phyloP scores from a whole-genome alignment of 1,140 invertebrate species.

The Akabosia matsudoensis region DNA sequence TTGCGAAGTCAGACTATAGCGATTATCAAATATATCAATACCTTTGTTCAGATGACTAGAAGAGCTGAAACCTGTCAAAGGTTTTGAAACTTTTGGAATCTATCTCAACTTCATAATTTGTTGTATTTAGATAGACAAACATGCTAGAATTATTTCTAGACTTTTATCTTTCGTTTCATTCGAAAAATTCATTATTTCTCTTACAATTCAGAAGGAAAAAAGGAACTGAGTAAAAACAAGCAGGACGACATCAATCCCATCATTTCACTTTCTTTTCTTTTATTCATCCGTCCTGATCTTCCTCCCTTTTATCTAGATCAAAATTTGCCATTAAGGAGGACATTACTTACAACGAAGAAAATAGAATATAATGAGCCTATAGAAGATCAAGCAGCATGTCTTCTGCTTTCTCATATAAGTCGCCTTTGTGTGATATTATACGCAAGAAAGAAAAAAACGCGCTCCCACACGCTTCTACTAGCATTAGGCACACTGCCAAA shows the following conservation, averaged over 20 bases:
- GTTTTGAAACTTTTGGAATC: too few relatives aligned
- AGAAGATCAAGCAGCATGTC: neutral
- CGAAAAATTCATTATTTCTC: too few relatives aligned
- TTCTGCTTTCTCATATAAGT: neutral
- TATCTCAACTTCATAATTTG: too few relatives aligned
- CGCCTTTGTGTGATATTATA: neutral
- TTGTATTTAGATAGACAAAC: too few relatives aligned
- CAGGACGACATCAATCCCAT: neutral
- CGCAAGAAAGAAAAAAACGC: neutral
- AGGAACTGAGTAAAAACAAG: neutral
- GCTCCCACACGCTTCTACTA: neutral
- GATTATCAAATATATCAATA: too few relatives aligned
- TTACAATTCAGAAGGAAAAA: neutral
- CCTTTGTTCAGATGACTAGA: too few relatives aligned
- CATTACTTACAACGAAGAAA: neutral
- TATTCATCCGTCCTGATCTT: neutral
- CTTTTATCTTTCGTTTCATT: too few relatives aligned
- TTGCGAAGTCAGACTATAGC: too few relatives aligned
- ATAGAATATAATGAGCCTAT: neutral
- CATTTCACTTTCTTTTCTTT: neutral
- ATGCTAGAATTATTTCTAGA: too few relatives aligned
- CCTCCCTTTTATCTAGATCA: neutral
- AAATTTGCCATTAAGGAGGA: neutral
- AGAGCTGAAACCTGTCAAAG: too few relatives aligned
- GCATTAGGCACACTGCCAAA: constrained; percentile 4